These are phyloP conservation scores for Pelusios castaneus DNA, from an alignment of 2,113 vertebrate genomes.

Conservation along the genomic window DNA sequence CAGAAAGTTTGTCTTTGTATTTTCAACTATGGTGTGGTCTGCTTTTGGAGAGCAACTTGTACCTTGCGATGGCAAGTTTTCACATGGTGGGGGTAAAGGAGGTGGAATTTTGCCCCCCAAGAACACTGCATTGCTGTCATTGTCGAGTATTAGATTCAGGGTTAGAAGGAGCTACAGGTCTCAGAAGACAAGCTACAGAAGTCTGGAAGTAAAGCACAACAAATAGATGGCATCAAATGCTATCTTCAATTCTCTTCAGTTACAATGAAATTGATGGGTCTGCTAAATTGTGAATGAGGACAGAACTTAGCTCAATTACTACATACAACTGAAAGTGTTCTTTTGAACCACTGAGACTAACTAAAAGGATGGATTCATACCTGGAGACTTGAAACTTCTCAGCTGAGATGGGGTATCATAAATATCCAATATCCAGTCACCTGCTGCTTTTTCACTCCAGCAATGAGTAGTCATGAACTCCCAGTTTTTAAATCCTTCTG, in stretches of 20 bases:
- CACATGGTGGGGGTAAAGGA: background rate
- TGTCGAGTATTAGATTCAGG: background rate
- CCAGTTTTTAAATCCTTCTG: conserved; percentile 99
- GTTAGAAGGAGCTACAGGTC: background rate
- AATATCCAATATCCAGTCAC: conserved; percentile 97
- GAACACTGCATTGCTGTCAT: background rate
- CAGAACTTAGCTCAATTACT: background rate
- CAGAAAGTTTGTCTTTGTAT: background rate
- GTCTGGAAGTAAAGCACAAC: background rate
- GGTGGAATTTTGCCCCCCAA: background rate
- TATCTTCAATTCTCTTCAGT: background rate
- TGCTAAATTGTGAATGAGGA: background rate
- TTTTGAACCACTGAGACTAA: background rate
- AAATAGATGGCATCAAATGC: background rate
- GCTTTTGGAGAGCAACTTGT: background rate
- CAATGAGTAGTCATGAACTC: conserved; percentile 99
- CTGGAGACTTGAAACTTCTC: conserved; percentile 97
- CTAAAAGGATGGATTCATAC: conserved; percentile 69
- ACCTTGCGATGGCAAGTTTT: background rate
- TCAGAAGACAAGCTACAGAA: background rate
- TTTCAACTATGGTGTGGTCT: background rate
- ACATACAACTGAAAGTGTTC: background rate
- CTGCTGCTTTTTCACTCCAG: conserved; percentile 96
- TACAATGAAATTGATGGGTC: background rate
- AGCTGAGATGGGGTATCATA: conserved; percentile 96